A percentile compares a stretch with the other conserved stretches of the same genome.
phyloP scores from a whole-genome alignment of 2,797 vertebrate genomes.

The Chiroxiphia lanceolata region DNA sequence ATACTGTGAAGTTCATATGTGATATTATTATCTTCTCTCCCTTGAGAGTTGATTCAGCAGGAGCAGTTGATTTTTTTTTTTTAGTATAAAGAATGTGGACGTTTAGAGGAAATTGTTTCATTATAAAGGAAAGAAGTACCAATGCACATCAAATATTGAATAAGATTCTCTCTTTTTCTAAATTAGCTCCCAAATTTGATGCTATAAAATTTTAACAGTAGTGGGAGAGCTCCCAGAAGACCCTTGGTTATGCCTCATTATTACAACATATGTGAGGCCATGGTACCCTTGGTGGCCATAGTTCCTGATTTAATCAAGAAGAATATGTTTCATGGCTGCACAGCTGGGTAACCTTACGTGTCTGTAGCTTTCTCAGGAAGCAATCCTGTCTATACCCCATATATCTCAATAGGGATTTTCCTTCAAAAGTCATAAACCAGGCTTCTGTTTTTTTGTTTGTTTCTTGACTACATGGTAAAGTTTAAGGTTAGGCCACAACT shows the following conservation, averaged over 20 bases:
- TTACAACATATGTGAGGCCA: slow-evolving; percentile 34
- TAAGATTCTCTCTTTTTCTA: slow-evolving; percentile 26
- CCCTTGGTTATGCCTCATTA: slow-evolving; percentile 43
- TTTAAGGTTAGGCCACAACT: neutral
- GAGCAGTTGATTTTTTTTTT: neutral
- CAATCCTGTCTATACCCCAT: neutral
- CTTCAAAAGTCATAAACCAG: neutral
- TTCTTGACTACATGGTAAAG: neutral
- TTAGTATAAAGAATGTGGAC: neutral
- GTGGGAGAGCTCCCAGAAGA: slow-evolving; percentile 31
- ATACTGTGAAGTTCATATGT: neutral
- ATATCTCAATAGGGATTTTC: neutral
- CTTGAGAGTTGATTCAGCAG: slow-evolving; percentile 6
- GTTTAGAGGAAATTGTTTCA: slow-evolving; percentile 12
- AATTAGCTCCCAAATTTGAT: slow-evolving; percentile 14
- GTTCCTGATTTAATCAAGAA: slow-evolving; percentile 43
- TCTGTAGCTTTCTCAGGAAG: neutral
- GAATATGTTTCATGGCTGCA: neutral
- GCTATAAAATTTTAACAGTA: slow-evolving; percentile 2
- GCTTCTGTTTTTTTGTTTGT: neutral
- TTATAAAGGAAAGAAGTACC: neutral
- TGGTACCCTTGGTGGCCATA: slow-evolving; percentile 25
- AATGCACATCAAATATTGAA: slow-evolving; percentile 34
- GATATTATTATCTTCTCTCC: neutral
- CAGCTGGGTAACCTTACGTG: slow-evolving; percentile 2